These are phyloP conservation scores for Synergus japonicus DNA, from an alignment of 2,888 invertebrate species.

Conservation along the genomic window DNA sequence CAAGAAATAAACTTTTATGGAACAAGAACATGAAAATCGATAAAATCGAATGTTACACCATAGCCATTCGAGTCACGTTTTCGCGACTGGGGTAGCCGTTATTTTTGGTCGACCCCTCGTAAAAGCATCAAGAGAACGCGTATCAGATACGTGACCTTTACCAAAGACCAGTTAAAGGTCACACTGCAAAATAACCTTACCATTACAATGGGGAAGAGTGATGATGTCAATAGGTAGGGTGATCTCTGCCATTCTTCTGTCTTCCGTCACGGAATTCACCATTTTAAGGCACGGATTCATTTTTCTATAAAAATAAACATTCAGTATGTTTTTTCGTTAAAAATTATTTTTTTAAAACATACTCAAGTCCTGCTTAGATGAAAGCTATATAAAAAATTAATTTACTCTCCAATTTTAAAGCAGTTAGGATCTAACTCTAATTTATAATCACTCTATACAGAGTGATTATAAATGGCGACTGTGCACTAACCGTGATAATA, in stretches of 20 bases:
- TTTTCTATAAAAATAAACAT: background rate
- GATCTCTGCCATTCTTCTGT: slow-evolving; percentile 1
- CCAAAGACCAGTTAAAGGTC: slow-evolving; percentile 57
- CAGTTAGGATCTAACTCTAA: background rate
- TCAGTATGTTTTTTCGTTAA: background rate
- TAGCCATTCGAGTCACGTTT: slow-evolving; percentile 32
- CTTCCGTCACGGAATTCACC: background rate
- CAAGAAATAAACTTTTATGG: slow-evolving; percentile 29
- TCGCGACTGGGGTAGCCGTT: slow-evolving; percentile 20
- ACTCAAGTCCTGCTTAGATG: background rate
- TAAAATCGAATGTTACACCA: background rate
- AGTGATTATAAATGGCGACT: background rate
- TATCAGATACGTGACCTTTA: slow-evolving; percentile 65
- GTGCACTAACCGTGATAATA: slow-evolving; percentile 9
- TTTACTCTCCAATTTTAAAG: background rate
- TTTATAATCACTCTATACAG: background rate
- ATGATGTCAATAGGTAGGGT: slow-evolving; percentile 3
- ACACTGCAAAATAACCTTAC: slow-evolving; percentile 53
- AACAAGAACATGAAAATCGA: slow-evolving; percentile 15
- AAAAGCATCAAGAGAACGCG: slow-evolving; percentile 48
- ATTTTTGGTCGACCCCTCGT: slow-evolving; percentile 36
- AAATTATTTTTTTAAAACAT: background rate
- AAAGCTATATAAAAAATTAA: background rate
- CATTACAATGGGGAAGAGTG: slow-evolving; percentile 50
- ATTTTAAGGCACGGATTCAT: background rate